Conservation (phyloP, 2,888 invertebrate species). For the Caenorhabditis sulstoni region DNA sequence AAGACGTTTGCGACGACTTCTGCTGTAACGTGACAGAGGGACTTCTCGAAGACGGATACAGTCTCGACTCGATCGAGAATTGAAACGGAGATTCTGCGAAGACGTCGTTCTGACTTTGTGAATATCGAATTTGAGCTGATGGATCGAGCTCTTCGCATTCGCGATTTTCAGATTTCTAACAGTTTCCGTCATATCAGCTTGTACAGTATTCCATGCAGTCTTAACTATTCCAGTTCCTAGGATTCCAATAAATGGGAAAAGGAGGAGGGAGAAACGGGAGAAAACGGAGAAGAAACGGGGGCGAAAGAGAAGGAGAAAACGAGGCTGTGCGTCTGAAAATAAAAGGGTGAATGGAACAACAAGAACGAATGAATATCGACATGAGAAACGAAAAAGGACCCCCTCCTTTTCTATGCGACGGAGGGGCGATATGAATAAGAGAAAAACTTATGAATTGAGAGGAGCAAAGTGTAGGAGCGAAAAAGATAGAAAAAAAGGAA, state of each 20-base stretch:
- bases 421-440: constrained; percentile 45
- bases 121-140: no score
- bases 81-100: no score
- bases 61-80: no score
- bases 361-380: constrained; percentile 55
- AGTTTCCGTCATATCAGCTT: no score
- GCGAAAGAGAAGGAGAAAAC: constrained; percentile 18
- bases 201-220: no score
- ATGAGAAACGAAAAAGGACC: constrained; percentile 28
- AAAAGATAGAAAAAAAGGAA: constrained; percentile 11
- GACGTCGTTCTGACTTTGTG: no score
- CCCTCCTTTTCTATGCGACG: constrained; percentile 3
- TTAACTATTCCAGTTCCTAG: no score
- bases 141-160: no score
- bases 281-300: constrained; percentile 19
- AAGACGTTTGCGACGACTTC: no score
- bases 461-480: constrained; percentile 3
- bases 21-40: no score
- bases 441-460: constrained; percentile 55
- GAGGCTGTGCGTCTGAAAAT: constrained; percentile 31
- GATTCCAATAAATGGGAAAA: constrained; percentile 48
- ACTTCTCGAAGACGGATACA: no score
- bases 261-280: constrained; percentile 38
- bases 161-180: no score
- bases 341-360: constrained; percentile 46